Evolutionary conservation across 2,888 invertebrate genomes (phyloP).

Genomic region (Odontocolon sp.): DNA sequence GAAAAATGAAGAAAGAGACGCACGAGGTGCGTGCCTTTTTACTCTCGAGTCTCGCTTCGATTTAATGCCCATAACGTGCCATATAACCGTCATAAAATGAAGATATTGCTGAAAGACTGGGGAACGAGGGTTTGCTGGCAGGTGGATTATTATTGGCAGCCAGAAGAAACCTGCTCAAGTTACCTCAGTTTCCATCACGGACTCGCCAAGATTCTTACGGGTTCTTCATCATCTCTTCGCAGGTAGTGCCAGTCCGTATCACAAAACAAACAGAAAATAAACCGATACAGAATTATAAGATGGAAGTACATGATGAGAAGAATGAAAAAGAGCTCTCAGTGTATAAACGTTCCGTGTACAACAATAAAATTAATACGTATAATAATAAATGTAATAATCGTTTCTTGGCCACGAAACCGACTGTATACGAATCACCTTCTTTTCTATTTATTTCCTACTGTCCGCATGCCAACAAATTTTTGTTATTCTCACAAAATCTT

Average conservation of each 20-base stretch:
- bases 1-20: slow-evolving; percentile 9
- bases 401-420: slow-evolving; percentile 10
- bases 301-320: background rate
- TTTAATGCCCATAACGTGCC: slow-evolving; percentile 26
- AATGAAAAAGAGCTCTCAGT: background rate
- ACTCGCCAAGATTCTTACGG: background rate
- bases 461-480: too few species aligned
- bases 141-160: slow-evolving; percentile 47
- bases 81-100: slow-evolving; percentile 42
- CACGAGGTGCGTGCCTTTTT: too few species aligned
- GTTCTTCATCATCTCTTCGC: slow-evolving; percentile 5
- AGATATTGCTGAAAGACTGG: slow-evolving; percentile 11
- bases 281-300: slow-evolving; percentile 20
- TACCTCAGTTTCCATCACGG: background rate
- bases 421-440: background rate
- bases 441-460: too few species aligned
- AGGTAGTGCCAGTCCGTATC: slow-evolving; percentile 37
- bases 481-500: slow-evolving; percentile 1
- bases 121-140: slow-evolving; percentile 19
- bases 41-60: slow-evolving; percentile 17
- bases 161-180: slow-evolving; percentile 1
- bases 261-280: slow-evolving; percentile 42
- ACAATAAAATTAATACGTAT: slow-evolving; percentile 19
- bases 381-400: slow-evolving; percentile 42
- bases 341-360: background rate